These are phyloP conservation scores for Micromys minutus DNA, from an alignment of 2,113 vertebrate species.

Conservation along the genomic window DNA sequence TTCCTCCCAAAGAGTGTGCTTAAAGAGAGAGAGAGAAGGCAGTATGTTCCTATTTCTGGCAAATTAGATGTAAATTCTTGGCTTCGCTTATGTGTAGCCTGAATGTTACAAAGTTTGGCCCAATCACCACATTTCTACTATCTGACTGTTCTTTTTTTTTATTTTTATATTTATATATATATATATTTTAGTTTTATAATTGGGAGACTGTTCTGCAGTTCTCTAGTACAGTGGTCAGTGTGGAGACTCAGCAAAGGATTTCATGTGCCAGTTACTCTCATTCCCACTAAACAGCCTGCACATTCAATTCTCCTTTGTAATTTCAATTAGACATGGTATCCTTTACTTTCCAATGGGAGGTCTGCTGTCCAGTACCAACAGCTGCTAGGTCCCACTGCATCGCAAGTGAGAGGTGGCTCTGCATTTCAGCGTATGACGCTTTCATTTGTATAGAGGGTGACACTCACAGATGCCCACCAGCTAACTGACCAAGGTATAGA, in stretches of 20 bases:
- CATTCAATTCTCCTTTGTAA: constrained; percentile 51
- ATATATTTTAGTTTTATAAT: background rate
- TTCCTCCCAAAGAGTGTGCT: background rate
- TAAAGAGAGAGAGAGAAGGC: background rate
- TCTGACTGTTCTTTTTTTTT: no score
- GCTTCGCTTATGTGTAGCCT: background rate
- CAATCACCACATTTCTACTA: background rate
- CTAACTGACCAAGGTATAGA: background rate
- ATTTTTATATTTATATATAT: no score
- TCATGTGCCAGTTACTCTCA: background rate
- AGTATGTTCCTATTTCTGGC: background rate
- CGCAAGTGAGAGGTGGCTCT: constrained; percentile 4
- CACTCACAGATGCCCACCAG: rapidly evolving
- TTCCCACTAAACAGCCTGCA: constrained; percentile 41
- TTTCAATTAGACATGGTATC: constrained; percentile 59
- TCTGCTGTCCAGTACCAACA: constrained; percentile 19
- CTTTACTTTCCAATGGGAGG: constrained; percentile 47
- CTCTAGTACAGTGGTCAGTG: background rate
- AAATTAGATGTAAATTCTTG: background rate
- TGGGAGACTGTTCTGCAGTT: background rate
- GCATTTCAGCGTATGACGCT: background rate
- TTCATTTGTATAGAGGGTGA: background rate
- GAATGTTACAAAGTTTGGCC: background rate
- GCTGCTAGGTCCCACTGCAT: background rate
- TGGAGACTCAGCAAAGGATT: background rate